Conservation (phyloP, 2,888 invertebrate species). For the Deilephila porcellus region DNA sequence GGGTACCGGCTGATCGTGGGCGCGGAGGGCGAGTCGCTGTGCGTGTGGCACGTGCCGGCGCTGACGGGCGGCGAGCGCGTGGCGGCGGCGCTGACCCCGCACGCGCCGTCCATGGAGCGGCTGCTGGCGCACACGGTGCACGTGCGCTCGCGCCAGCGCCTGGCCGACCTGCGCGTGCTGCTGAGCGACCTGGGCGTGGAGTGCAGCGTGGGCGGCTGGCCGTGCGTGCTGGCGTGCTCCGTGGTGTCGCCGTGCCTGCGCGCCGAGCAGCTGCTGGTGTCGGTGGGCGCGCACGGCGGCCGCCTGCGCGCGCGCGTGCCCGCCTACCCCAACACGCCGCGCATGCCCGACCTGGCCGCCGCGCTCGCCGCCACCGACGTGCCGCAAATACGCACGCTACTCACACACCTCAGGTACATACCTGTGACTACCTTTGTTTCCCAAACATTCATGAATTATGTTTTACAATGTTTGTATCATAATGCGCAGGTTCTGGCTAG, state of each 20-base stretch:
- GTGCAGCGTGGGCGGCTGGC: slow-evolving; percentile 92
- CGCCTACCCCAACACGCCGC: slow-evolving; percentile 92
- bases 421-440: too few relatives aligned
- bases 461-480: background rate
- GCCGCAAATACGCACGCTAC: slow-evolving; percentile 61
- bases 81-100: slow-evolving; percentile 92
- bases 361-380: slow-evolving; percentile 83
- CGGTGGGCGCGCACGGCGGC: slow-evolving; percentile 97
- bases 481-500: slow-evolving; percentile 92
- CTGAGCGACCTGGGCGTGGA: slow-evolving; percentile 88
- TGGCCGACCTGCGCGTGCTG: slow-evolving; percentile 92
- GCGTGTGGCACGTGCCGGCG: slow-evolving; percentile 87
- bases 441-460: too few relatives aligned
- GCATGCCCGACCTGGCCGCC: slow-evolving; percentile 92
- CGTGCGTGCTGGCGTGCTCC: slow-evolving; percentile 96
- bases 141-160: slow-evolving; percentile 93
- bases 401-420: slow-evolving; percentile 81
- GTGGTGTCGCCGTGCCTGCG: slow-evolving; percentile 95
- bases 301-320: slow-evolving; percentile 96
- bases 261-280: slow-evolving; percentile 95
- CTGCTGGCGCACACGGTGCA: slow-evolving; percentile 97
- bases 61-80: slow-evolving; percentile 80
- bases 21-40: slow-evolving; percentile 86
- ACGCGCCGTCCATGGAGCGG: slow-evolving; percentile 97
- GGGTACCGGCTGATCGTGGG: slow-evolving; percentile 95